Evolutionary conservation across 2,113 vertebrate genomes (phyloP).

Genomic region (Nothocercus julius): DNA sequence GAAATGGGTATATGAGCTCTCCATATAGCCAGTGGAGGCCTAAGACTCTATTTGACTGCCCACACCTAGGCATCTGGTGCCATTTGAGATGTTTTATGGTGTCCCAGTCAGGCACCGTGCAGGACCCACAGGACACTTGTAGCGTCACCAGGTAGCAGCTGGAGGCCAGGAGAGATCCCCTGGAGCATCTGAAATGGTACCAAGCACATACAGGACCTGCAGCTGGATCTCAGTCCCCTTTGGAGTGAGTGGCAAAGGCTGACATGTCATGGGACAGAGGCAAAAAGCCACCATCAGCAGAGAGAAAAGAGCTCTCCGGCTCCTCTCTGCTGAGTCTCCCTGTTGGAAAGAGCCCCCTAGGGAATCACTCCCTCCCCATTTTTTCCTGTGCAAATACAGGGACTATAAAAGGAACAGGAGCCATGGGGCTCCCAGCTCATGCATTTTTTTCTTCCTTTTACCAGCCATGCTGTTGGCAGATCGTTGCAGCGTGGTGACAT

Average conservation of each 20-base stretch:
- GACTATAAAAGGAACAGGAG: constrained; percentile 43
- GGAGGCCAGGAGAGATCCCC: not conserved
- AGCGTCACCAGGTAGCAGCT: not conserved
- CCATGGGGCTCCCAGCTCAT: constrained; percentile 53
- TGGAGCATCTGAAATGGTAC: not conserved
- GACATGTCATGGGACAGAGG: rapidly evolving
- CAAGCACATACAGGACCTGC: not conserved
- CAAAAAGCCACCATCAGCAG: not conserved
- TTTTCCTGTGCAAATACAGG: constrained; percentile 8
- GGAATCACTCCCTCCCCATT: not conserved
- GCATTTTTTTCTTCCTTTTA: not conserved
- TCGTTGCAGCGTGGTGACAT: constrained; percentile 27
- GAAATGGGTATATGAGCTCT: not conserved
- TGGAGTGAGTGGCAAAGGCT: not conserved
- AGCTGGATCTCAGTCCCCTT: not conserved
- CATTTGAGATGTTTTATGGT: not conserved
- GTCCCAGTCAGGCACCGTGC: not conserved
- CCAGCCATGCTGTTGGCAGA: constrained; percentile 66
- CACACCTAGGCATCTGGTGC: no score
- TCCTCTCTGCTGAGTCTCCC: not conserved
- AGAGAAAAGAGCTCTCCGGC: not conserved
- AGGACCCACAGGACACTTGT: not conserved
- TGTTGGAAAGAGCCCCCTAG: not conserved
- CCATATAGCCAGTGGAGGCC: not conserved
- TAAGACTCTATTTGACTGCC: not conserved